phyloP scores from a whole-genome alignment of 2,797 vertebrate genomes.

The Salmo trutta region DNA sequence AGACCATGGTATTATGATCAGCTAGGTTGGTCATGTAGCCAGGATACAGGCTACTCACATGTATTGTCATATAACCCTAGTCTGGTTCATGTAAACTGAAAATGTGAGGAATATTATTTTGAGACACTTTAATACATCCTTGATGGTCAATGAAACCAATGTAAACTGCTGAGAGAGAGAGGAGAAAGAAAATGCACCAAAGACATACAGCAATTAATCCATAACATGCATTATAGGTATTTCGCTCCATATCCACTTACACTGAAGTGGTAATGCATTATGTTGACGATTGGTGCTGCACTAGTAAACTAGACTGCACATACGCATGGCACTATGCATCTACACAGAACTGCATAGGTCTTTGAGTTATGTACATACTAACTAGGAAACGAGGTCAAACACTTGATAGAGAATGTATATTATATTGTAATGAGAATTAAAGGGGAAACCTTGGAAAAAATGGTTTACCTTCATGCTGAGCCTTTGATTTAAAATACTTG shows the following conservation, averaged over 20 bases:
- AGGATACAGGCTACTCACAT: too few species aligned
- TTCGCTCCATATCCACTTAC: background rate
- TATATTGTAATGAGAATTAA: background rate
- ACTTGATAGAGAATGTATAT: background rate
- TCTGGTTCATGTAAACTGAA: too few species aligned
- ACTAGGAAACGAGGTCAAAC: background rate
- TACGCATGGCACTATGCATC: background rate
- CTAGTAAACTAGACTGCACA: background rate
- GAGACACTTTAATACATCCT: too few species aligned
- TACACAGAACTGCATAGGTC: background rate
- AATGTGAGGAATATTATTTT: too few species aligned
- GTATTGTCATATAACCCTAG: too few species aligned
- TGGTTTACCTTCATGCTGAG: background rate
- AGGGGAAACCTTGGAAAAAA: background rate
- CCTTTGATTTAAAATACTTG: too few species aligned
- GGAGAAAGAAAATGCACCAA: background rate
- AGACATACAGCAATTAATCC: background rate
- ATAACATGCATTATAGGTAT: background rate
- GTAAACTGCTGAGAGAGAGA: too few species aligned
- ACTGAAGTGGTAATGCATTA: conserved; percentile 34
- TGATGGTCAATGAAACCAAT: too few species aligned
- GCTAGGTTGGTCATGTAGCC: too few species aligned
- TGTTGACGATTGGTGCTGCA: background rate
- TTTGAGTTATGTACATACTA: background rate
- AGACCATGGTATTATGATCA: too few species aligned